Evolutionary conservation across 2,797 vertebrate genomes (phyloP).

Genomic region (Okamejei kenojei): DNA sequence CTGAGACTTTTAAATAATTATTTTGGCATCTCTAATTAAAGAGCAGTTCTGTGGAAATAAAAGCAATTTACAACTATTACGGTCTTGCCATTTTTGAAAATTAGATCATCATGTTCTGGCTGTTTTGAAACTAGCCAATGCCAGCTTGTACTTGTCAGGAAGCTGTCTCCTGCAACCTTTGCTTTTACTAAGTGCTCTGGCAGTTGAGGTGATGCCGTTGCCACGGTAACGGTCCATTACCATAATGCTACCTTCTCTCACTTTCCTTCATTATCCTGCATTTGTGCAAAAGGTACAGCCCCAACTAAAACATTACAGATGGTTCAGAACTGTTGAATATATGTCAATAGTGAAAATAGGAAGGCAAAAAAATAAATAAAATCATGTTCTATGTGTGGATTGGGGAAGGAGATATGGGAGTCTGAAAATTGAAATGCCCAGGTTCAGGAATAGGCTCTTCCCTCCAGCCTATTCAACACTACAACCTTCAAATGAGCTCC

Average conservation of each 20-base stretch:
- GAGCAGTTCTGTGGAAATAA: neutral
- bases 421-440: too few relatives aligned
- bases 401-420: too few relatives aligned
- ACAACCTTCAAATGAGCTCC: too few relatives aligned
- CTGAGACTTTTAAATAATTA: slow-evolving; percentile 11
- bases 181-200: slow-evolving; percentile 11
- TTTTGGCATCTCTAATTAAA: slow-evolving; percentile 24
- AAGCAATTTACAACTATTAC: slow-evolving; percentile 19
- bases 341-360: neutral
- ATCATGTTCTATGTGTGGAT: too few relatives aligned
- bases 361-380: neutral
- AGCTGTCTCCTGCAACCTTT: slow-evolving; percentile 2
- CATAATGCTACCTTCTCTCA: neutral
- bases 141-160: slow-evolving; percentile 2
- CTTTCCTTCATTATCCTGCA: neutral
- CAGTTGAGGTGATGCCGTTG: neutral
- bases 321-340: neutral
- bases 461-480: too few relatives aligned
- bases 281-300: neutral
- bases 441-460: too few relatives aligned
- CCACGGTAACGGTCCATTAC: neutral
- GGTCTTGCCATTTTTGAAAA: neutral
- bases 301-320: neutral
- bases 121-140: neutral
- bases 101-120: neutral